Evolutionary conservation across 1,140 invertebrate genomes (phyloP), one percentile per base, ranked within the genome.

Genomic region (Meteorus sp.): DNA sequence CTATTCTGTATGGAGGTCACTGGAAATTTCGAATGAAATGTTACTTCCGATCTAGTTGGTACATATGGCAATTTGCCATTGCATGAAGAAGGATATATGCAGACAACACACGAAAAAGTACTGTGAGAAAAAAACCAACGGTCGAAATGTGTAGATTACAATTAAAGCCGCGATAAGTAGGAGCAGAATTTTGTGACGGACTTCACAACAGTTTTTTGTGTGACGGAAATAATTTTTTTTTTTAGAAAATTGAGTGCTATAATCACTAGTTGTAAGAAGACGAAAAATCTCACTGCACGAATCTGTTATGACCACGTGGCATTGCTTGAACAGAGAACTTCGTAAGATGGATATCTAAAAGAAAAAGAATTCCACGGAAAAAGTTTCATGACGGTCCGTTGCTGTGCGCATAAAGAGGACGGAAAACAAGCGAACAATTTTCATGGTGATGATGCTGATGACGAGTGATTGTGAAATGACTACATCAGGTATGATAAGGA

Each of bases 21-120:
- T 57, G 45, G 45, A 57, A 50, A 57, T 57, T 57, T 56, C 55
- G 44, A 56, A 56, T 56, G 55, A 56, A 48, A 47, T 37, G 37
- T 31, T 17, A n/a, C n/a, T 47, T 15, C 43, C 55, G 55, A 48
- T 56, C 44, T 56, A n/a, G n/a, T n/a, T n/a, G 55, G 44, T 56
- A 56, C 55, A 56, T 22, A 56, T 56, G 55, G 55, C 55, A 56
- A 33, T 3, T 29, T 56, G 55, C 55, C 55, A 4, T 48, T 56
- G 20, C 29, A 7, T 29, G 29, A 31, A 37, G 19, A 37, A 29
- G 20, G 22, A 31, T 37, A n/a, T n/a, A n/a, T n/a, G n/a, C 44
- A 48, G 48, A 23, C 44, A 56, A 7, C 44, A 48, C 15, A 35
- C 25, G n/a, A 56, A 20, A 31, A 29, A 23, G 22, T 23, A 20